Evolutionary conservation across 2,113 vertebrate genomes (phyloP).

Genomic region (Megatriorchis doriae): DNA sequence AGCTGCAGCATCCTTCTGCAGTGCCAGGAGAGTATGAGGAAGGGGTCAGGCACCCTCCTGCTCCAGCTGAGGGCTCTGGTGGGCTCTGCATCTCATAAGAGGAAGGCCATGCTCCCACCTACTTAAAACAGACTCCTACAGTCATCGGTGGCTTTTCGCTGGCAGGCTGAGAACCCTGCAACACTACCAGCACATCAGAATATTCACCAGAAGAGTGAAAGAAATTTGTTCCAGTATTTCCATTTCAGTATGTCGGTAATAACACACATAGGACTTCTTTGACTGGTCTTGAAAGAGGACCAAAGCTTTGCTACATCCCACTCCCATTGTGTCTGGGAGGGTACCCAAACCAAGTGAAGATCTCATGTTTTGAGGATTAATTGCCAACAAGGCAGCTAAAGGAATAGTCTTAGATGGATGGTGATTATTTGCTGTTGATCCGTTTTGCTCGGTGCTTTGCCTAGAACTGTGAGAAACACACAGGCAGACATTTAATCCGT

Average conservation of each 20-base stretch:
- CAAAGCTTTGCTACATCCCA: not conserved
- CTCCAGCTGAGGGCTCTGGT: not conserved
- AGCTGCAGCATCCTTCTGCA: not conserved
- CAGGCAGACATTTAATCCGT: not conserved
- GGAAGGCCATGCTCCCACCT: not conserved
- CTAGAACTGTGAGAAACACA: not conserved
- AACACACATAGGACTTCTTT: not conserved
- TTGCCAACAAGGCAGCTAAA: not conserved
- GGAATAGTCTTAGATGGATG: not conserved
- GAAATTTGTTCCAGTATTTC: not conserved
- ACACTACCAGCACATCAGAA: not conserved
- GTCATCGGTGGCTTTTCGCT: not conserved
- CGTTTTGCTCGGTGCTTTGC: not conserved
- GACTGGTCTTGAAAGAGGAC: not conserved
- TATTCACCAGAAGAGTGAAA: not conserved
- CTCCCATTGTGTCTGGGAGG: not conserved
- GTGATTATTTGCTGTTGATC: not conserved
- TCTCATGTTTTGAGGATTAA: not conserved
- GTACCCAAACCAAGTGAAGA: not conserved
- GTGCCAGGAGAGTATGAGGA: accelerated
- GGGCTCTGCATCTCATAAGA: not conserved
- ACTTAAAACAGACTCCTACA: not conserved
- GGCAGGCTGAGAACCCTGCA: not conserved
- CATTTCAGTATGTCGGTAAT: not conserved
- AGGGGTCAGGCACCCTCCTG: not conserved